phyloP scores from a whole-genome alignment of 37 sponge, comb jelly and placozoan genomes.

The Crambe crambe region DNA sequence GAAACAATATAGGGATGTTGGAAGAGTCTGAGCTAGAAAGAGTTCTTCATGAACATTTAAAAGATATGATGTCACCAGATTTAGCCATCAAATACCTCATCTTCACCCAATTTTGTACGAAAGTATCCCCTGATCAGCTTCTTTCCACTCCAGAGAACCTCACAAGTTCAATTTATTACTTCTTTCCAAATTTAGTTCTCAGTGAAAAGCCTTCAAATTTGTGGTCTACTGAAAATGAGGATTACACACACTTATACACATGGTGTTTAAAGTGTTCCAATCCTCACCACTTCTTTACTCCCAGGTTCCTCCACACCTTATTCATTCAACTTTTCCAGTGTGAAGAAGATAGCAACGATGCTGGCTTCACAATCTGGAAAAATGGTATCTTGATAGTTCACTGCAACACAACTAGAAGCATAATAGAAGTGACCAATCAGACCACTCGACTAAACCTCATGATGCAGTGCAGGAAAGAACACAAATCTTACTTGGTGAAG shows the following conservation, averaged over 20 bases:
- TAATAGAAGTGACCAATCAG: not conserved
- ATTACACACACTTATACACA: not conserved
- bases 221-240: not conserved
- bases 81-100: not conserved
- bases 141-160: not conserved
- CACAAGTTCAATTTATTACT: not conserved
- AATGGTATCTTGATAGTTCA: not conserved
- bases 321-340: not conserved
- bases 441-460: not conserved
- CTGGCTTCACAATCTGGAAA: not conserved
- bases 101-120: not conserved
- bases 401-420: not conserved
- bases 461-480: not conserved
- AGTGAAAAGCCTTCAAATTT: not conserved
- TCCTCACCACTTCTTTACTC: not conserved
- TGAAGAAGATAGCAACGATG: not conserved
- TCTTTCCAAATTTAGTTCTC: conserved; percentile 3
- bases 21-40: not conserved
- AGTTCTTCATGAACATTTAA: not conserved
- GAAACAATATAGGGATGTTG: not conserved
- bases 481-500: not conserved
- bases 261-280: not conserved
- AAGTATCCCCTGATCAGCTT: not conserved
- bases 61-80: not conserved
- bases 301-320: not conserved